Evolutionary conservation across 1,140 invertebrate species (phyloP), one percentile per base, ranked within the genome.

Genomic region (Rhagoletis zephyria): DNA sequence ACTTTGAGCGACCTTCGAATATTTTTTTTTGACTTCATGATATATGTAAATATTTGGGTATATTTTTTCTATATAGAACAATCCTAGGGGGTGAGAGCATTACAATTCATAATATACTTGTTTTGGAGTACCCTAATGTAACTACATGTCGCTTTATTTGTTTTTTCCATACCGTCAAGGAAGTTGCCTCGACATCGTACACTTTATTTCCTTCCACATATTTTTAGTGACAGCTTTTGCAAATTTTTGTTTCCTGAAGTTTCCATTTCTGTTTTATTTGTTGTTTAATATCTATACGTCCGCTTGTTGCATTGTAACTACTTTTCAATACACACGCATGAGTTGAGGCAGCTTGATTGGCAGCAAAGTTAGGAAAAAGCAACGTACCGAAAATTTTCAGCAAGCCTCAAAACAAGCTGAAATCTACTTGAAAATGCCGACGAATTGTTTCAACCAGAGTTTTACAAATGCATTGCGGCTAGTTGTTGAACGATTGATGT

Each of bases 381-480:
- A 1, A 1, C 5, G 45, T 0, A n/a, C 10, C 48, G n/a, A 30
- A 51, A 56, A 81, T 81, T 81, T 56, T 45, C 74, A 81, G 56
- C 48, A 56, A 81, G 74, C 74, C 48, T 56, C 48, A 81, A 81
- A 81, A 81, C 74, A 81, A 81, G 74, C 19, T 81, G 74, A 81
- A 81, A 81, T 81, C 74, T 81, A 51, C 14, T 30, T 48, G 74
- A 81, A 81, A n/a, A 56, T 56, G 74, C n/a, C 74, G 74, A 81
- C 74, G 74, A 81, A 81, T 81, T 81, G 74, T 81, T 81, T 81
- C 74, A 81, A 59, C 51, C 74, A 81, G 48, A 48, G 74, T 81
- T 81, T 59, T 81, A 56, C 74, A 81, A 81, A 56, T 81, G 74
- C 74, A 81, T 81, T 81, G 74, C 74, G 74, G 74, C 74, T 81